A percentile compares a stretch with the other conserved stretches of the same genome.
phyloP scores from a whole-genome alignment of 2,797 vertebrate genomes.

The Phataginus tricuspis region DNA sequence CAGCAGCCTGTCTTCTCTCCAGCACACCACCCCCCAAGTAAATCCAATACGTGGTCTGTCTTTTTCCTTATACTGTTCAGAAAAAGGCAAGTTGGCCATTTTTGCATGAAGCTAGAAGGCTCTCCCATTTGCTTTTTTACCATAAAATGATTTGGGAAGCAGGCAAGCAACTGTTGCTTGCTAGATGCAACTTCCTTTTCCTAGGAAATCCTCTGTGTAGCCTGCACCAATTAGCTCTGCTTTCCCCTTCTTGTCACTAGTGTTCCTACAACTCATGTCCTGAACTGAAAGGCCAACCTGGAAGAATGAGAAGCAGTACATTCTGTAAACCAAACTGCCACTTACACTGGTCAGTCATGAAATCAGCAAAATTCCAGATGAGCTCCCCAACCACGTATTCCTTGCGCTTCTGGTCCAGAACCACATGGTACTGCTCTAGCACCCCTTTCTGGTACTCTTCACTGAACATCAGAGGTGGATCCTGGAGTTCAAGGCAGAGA shows the following conservation, averaged over 20 bases:
- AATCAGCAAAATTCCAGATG: constrained; percentile 99
- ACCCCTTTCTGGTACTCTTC: constrained; percentile 95
- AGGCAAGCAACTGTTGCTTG: neutral
- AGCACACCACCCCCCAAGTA: neutral
- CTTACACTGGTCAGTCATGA: constrained; percentile 96
- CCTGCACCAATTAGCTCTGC: neutral
- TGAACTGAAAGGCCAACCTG: neutral
- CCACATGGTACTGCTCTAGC: constrained; percentile 90
- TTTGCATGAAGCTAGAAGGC: neutral
- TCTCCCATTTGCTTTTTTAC: neutral
- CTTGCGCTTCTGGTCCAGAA: constrained; percentile 94
- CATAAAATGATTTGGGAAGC: neutral
- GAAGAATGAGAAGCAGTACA: neutral
- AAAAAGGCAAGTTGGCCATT: neutral
- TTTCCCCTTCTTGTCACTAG: neutral
- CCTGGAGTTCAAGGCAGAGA: constrained; percentile 85
- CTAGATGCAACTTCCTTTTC: neutral
- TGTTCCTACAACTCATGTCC: neutral
- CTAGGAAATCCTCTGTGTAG: neutral
- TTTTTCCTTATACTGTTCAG: neutral
- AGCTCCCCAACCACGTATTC: constrained; percentile 95
- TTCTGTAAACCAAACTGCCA: neutral
- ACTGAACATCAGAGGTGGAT: constrained; percentile 95
- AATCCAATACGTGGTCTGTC: neutral
- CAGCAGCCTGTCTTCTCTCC: neutral